Conservation (phyloP, 2,113 vertebrate genomes). For the Dissostichus mawsoni region DNA sequence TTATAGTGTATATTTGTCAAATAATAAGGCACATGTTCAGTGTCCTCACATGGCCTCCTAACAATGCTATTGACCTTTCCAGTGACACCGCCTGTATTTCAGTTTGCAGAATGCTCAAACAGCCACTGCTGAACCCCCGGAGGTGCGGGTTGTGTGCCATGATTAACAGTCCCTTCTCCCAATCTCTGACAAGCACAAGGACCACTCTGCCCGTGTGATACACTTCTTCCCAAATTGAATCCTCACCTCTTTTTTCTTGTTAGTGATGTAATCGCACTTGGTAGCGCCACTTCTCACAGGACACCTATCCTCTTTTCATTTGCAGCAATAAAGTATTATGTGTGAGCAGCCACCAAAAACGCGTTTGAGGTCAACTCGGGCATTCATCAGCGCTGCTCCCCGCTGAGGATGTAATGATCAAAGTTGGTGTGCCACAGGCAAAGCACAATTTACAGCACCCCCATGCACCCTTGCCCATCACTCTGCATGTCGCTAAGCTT, state of each 20-base stretch:
- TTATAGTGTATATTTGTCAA: constrained; percentile 55
- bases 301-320: constrained; percentile 74
- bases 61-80: constrained; percentile 76
- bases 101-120: constrained; percentile 58
- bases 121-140: constrained; percentile 44
- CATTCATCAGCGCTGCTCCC: constrained; percentile 66
- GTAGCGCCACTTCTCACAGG: constrained; percentile 54
- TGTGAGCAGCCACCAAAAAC: constrained; percentile 58
- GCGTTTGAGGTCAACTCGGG: constrained; percentile 63
- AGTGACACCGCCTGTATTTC: constrained; percentile 73
- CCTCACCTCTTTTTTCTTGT: constrained; percentile 60
- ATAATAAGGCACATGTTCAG: constrained; percentile 49
- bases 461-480: constrained; percentile 69
- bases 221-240: constrained; percentile 81
- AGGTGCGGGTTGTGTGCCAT: constrained; percentile 47
- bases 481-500: constrained; percentile 66
- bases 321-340: constrained; percentile 72
- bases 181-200: constrained; percentile 82
- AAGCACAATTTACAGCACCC: constrained; percentile 71
- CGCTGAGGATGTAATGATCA: constrained; percentile 73
- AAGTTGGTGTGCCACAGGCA: constrained; percentile 73
- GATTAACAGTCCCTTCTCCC: constrained; percentile 75
- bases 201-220: constrained; percentile 74
- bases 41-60: constrained; percentile 52
- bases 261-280: constrained; percentile 73